Evolutionary conservation across 2,797 vertebrate genomes (phyloP).

Genomic region (Sebastes diploproa): DNA sequence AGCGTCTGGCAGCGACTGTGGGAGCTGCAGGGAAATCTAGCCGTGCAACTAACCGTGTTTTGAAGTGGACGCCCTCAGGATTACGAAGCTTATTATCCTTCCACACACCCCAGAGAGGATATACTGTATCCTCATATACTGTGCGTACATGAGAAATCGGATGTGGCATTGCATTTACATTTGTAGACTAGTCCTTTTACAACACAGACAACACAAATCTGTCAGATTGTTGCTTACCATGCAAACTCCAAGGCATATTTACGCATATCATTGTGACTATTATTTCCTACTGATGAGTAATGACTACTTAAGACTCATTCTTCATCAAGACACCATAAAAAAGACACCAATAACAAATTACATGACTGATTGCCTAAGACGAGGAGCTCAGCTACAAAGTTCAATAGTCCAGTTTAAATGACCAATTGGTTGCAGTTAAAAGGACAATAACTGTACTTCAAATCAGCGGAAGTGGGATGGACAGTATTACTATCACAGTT

Average conservation of each 20-base stretch:
- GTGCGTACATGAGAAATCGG: neutral
- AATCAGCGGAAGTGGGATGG: neutral
- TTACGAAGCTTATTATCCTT: slow-evolving; percentile 47
- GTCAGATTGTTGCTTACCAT: neutral
- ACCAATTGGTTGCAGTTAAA: neutral
- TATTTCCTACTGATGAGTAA: neutral
- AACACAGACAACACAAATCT: neutral
- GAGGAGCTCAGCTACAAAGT: neutral
- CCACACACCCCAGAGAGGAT: slow-evolving; percentile 37
- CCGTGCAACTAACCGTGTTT: neutral
- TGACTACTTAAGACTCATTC: neutral
- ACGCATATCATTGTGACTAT: neutral
- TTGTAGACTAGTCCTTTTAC: neutral
- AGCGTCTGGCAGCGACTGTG: neutral
- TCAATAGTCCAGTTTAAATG: slow-evolving; percentile 7
- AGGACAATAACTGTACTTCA: neutral
- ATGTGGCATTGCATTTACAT: neutral
- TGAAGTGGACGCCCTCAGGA: slow-evolving; percentile 46
- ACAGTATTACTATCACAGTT: neutral
- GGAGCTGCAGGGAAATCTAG: slow-evolving; percentile 23
- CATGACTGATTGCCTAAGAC: neutral
- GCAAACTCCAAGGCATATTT: neutral
- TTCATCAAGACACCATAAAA: neutral
- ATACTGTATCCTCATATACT: slow-evolving; percentile 10
- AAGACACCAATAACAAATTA: neutral